Evolutionary conservation across 2,888 invertebrate genomes (phyloP), one percentile per base, ranked within the genome.

Genomic region (Lymantria dispar): DNA sequence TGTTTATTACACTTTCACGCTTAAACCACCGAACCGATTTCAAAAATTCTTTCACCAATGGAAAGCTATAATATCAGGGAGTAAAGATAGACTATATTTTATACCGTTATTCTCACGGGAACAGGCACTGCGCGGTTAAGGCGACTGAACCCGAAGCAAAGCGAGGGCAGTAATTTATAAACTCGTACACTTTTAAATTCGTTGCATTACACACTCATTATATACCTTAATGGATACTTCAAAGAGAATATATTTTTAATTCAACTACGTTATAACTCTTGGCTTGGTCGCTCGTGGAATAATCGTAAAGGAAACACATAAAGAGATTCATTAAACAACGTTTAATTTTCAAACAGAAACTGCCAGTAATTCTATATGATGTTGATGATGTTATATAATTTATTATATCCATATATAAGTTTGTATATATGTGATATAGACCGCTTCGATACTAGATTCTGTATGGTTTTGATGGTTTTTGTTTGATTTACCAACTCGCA

Each of bases 241-340:
- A 50, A 50, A 50, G 50, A 46, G 31, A n/a, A 43, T 40, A 38
- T 43, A 43, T 43, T 43, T 50, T 43, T 50, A 43, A 43, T 50
- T 43, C 22, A 29, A 47, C 46, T 10, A 43, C 38, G 46, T 50
- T 33, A 50, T 29, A 38, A 42, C 50, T 47, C 42, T 48, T 50
- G 49, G 44, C 41, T 38, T 38, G 56, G 48, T 54, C 60, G 13
- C 43, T 45, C 43, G 15, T 11, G 29, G 13, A 50, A 15, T 56
- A 31, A 45, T 49, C 63, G 52, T 60, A 52, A 60, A 60, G 48
- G 48, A 1, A 43, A 48, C 38, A 10, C 48, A 41, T 54, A 52
- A 56, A 56, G 29, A 8, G 41, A 42, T 43, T 48, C 22, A 42
- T 50, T 50, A 45, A 22, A 37, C 30, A 12, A 2, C n/a, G 31